These are phyloP conservation scores for Semnopithecus entellus DNA, from an alignment of 2,113 vertebrate species.

Conservation along the genomic window DNA sequence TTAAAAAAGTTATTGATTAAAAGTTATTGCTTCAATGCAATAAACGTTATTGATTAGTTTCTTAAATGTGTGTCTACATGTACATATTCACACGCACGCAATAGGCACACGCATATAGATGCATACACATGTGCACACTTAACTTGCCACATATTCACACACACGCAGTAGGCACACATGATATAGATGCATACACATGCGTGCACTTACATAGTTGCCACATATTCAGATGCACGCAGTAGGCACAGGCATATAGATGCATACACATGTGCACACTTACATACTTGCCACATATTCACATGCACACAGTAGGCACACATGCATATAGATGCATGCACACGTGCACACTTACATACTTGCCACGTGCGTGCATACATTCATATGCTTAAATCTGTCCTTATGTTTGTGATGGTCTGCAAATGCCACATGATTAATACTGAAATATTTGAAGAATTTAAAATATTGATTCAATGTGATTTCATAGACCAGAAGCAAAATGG, in stretches of 20 bases:
- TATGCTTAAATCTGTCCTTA: not conserved
- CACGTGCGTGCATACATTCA: rapidly evolving
- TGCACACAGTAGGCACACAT: rapidly evolving
- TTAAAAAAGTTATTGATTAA: rapidly evolving
- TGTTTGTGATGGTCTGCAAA: no score
- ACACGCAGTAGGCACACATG: rapidly evolving
- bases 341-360: not conserved
- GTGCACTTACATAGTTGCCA: no score
- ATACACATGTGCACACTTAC: not conserved
- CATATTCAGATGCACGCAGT: rapidly evolving
- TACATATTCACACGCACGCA: rapidly evolving
- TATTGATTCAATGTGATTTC: not conserved
- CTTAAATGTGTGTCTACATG: no score
- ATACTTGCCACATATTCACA: not conserved
- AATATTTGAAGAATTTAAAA: not conserved
- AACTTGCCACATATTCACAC: no score
- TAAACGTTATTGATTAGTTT: not conserved
- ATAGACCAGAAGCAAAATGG: not conserved
- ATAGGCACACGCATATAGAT: no score
- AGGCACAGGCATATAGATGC: no score
- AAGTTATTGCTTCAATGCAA: no score
- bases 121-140: no score
- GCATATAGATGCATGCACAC: rapidly evolving
- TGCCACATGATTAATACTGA: not conserved
- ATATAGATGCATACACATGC: no score